Conservation (phyloP, 2,113 vertebrate genomes). For the Poecilia latipinna region DNA sequence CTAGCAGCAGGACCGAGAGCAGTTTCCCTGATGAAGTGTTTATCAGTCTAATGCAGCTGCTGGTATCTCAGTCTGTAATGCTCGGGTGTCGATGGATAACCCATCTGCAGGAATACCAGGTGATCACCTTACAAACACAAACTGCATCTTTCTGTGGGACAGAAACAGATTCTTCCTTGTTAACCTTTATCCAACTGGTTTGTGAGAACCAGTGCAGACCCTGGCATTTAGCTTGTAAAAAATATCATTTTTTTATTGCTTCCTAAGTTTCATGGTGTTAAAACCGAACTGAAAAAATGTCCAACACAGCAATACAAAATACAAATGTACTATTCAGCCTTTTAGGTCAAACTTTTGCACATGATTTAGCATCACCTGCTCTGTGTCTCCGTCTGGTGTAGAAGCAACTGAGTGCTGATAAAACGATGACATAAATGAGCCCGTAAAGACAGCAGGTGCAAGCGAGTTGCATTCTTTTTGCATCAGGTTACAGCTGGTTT, state of each 20-base stretch:
- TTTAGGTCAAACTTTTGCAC: not conserved
- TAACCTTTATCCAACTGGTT: constrained; percentile 10
- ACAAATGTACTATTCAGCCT: not conserved
- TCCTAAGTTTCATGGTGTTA: not conserved
- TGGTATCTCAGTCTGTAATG: constrained; percentile 40
- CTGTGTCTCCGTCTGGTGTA: too few species aligned
- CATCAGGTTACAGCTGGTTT: not conserved
- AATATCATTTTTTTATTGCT: constrained; percentile 5
- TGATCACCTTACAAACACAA: constrained; percentile 61
- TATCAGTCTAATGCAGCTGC: constrained; percentile 25
- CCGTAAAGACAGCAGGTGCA: not conserved
- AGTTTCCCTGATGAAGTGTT: constrained; percentile 16
- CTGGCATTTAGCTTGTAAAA: constrained; percentile 11
- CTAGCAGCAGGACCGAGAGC: constrained; percentile 13
- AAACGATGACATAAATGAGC: not conserved
- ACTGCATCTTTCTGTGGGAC: constrained; percentile 41
- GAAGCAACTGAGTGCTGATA: not conserved
- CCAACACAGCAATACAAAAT: not conserved
- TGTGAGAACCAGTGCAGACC: constrained; percentile 22
- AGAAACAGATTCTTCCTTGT: constrained; percentile 62
- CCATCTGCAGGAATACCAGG: constrained; percentile 50
- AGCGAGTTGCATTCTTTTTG: not conserved
- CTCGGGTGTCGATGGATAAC: constrained; percentile 57
- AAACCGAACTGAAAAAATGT: not conserved
- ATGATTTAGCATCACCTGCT: too few species aligned